A percentile compares a stretch with the other conserved stretches of the same genome.
Evolutionary conservation across 2,888 invertebrate species (phyloP).

Genomic region (Ormia ochracea): DNA sequence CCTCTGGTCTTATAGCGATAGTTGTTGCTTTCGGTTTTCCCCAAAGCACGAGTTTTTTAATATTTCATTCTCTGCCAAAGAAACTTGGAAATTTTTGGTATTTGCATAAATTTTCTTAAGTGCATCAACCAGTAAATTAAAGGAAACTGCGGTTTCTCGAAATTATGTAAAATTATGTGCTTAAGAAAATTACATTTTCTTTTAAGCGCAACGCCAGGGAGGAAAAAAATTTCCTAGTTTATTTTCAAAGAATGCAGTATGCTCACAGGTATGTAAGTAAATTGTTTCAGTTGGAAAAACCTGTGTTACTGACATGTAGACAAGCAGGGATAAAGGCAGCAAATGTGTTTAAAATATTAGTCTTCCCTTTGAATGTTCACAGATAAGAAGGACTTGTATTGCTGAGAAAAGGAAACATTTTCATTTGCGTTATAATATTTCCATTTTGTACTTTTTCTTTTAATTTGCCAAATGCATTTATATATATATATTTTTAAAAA

Average conservation of each 20-base stretch:
- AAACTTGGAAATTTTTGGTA: conserved; percentile 73
- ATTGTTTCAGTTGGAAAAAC: not conserved
- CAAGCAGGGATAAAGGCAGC: not conserved
- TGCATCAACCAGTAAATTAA: conserved; percentile 72
- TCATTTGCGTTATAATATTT: no score
- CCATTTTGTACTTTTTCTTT: no score
- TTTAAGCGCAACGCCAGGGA: conserved; percentile 41
- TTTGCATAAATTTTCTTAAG: conserved; percentile 75
- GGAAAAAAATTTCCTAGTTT: conserved; percentile 17
- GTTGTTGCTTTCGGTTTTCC: not conserved
- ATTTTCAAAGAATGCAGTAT: not conserved
- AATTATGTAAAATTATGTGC: conserved; percentile 63
- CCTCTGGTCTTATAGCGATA: conserved; percentile 15
- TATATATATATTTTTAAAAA: no score
- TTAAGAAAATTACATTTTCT: conserved; percentile 61
- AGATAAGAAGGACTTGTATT: not conserved
- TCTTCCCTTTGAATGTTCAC: not conserved
- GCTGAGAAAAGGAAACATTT: not conserved
- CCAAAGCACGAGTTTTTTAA: not conserved
- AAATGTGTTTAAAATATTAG: not conserved
- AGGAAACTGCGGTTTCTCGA: conserved; percentile 61
- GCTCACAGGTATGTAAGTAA: not conserved
- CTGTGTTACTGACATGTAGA: not conserved
- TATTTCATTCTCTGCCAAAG: not conserved
- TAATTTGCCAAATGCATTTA: no score